Conservation (phyloP, 2,113 vertebrate genomes). For the Pygoscelis antarcticus region DNA sequence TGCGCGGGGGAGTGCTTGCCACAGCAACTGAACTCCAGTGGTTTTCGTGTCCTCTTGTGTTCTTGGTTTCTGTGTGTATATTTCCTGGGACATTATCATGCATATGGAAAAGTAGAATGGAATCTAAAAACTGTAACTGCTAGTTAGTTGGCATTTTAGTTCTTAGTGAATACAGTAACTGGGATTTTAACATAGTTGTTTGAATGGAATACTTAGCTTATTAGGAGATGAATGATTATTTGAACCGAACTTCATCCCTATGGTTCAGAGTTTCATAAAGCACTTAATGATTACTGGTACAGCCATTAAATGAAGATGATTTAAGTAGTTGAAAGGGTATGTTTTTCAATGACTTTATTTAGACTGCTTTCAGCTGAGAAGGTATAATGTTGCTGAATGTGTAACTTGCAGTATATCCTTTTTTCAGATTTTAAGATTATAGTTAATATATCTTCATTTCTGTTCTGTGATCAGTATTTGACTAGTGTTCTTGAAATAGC, state of each 20-base stretch:
- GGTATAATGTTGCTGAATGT: background rate
- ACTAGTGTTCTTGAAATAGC: background rate
- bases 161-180: background rate
- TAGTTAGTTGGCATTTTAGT: accelerated
- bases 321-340: background rate
- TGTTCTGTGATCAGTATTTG: background rate
- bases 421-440: background rate
- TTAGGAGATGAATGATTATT: background rate
- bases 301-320: background rate
- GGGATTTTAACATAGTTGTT: background rate
- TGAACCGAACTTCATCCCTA: background rate
- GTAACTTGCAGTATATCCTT: background rate
- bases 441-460: background rate
- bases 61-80: background rate
- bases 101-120: accelerated
- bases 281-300: background rate
- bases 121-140: background rate
- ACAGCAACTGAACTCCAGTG: accelerated
- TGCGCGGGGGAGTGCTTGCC: background rate
- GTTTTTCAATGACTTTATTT: background rate
- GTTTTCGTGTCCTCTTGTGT: background rate
- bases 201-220: background rate
- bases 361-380: background rate
- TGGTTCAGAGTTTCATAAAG: background rate
- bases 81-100: accelerated